Evolutionary conservation across 2,113 vertebrate species (phyloP).

Genomic region (Pachyramphus minor): DNA sequence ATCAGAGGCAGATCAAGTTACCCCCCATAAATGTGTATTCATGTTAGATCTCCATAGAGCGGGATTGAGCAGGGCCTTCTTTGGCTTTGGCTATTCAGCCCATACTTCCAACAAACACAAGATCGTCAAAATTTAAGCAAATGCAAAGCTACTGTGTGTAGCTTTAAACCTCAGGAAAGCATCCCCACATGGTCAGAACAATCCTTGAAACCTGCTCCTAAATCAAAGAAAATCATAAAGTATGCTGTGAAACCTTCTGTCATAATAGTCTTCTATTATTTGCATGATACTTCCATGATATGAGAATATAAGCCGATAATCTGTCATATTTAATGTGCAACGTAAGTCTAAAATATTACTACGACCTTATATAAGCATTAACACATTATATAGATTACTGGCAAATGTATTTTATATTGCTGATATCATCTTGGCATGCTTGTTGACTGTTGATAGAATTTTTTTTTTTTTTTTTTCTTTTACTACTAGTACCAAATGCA

Average conservation of each 20-base stretch:
- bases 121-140: background rate
- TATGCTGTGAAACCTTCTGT: background rate
- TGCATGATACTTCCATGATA: background rate
- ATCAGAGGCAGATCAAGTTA: background rate
- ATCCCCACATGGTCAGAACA: background rate
- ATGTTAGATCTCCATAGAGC: background rate
- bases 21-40: fast-evolving
- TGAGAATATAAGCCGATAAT: background rate
- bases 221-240: background rate
- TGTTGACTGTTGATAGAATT: background rate
- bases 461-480: background rate
- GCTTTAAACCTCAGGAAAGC: background rate
- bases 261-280: background rate
- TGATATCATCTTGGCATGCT: background rate
- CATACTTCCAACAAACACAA: background rate
- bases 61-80: background rate
- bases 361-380: background rate
- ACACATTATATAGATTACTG: background rate
- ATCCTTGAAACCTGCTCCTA: background rate
- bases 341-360: background rate
- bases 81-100: background rate
- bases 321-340: background rate
- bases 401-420: background rate
- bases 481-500: background rate
- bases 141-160: background rate